phyloP scores from a whole-genome alignment of 2,888 invertebrate genomes.

The Charanyca ferruginea region DNA sequence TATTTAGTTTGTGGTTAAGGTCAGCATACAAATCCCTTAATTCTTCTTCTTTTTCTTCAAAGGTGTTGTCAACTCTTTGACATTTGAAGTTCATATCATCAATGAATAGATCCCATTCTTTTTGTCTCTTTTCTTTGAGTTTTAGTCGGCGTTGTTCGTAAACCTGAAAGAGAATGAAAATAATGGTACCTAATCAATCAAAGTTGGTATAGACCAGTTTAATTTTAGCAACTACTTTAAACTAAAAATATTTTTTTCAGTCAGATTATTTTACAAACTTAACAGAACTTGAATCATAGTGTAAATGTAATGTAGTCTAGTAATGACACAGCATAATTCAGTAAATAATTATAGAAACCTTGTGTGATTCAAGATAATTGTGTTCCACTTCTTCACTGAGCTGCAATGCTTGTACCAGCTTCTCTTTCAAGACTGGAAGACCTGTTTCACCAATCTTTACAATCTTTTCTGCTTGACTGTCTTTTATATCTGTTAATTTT shows the following conservation, averaged over 20 bases:
- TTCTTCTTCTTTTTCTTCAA: slow-evolving; percentile 95
- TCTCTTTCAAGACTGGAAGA: slow-evolving; percentile 92
- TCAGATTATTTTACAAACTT: not conserved
- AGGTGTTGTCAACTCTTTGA: slow-evolving; percentile 94
- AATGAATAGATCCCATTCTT: slow-evolving; percentile 94
- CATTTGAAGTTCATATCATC: slow-evolving; percentile 95
- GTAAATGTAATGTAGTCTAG: not conserved
- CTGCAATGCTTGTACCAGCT: slow-evolving; percentile 92
- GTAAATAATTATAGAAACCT: slow-evolving; percentile 74
- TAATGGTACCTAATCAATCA: no score
- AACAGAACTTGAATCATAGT: slow-evolving; percentile 15
- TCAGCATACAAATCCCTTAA: slow-evolving; percentile 94
- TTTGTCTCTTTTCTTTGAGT: slow-evolving; percentile 80
- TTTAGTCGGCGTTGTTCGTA: slow-evolving; percentile 73
- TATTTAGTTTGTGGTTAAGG: slow-evolving; percentile 94
- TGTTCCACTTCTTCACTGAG: slow-evolving; percentile 92
- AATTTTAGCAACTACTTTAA: not conserved
- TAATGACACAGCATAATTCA: slow-evolving; percentile 6
- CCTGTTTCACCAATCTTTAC: slow-evolving; percentile 91
- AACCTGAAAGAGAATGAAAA: slow-evolving; percentile 68
- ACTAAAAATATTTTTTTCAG: not conserved
- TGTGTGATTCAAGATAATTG: slow-evolving; percentile 90
- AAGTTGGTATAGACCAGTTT: not conserved
- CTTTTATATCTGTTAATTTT: slow-evolving; percentile 94
- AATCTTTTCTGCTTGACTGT: slow-evolving; percentile 93